These are phyloP conservation scores for Actinernus sp. DNA, from an alignment of 92 coral and sea anemone genomes.

Conservation along the genomic window DNA sequence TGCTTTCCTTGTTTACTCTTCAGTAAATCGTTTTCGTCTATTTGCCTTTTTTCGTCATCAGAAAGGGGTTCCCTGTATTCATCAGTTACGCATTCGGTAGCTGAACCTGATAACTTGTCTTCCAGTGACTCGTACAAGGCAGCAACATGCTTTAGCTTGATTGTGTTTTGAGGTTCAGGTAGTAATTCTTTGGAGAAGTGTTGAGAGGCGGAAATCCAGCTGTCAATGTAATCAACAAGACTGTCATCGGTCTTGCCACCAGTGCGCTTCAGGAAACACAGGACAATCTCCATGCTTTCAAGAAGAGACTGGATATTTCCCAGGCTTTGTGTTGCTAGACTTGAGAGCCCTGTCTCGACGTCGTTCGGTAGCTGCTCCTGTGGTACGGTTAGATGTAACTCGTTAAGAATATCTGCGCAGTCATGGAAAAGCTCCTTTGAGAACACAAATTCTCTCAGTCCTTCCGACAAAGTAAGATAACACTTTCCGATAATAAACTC, in stretches of 20 bases:
- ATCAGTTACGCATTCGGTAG: constrained; percentile 72
- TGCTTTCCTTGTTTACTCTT: constrained; percentile 5
- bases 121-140: constrained; percentile 93
- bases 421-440: constrained; percentile 93
- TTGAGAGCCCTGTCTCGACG: constrained; percentile 58
- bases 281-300: constrained; percentile 88
- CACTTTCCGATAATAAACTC: constrained; percentile 79
- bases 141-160: constrained; percentile 83
- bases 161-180: constrained; percentile 73
- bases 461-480: constrained; percentile 59
- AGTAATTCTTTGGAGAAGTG: constrained; percentile 81
- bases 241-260: constrained; percentile 72
- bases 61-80: constrained; percentile 36
- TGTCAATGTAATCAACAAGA: constrained; percentile 76
- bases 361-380: constrained; percentile 75
- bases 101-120: constrained; percentile 83
- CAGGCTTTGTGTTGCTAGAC: constrained; percentile 63
- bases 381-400: constrained; percentile 70
- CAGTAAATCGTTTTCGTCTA: constrained; percentile 15
- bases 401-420: constrained; percentile 79
- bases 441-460: constrained; percentile 86
- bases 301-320: constrained; percentile 74
- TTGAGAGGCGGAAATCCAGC: constrained; percentile 78
- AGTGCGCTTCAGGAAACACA: constrained; percentile 83
- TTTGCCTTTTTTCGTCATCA: constrained; percentile 20